Evolutionary conservation across 2,888 invertebrate genomes (phyloP).

Genomic region (Eupithecia pulchellata): DNA sequence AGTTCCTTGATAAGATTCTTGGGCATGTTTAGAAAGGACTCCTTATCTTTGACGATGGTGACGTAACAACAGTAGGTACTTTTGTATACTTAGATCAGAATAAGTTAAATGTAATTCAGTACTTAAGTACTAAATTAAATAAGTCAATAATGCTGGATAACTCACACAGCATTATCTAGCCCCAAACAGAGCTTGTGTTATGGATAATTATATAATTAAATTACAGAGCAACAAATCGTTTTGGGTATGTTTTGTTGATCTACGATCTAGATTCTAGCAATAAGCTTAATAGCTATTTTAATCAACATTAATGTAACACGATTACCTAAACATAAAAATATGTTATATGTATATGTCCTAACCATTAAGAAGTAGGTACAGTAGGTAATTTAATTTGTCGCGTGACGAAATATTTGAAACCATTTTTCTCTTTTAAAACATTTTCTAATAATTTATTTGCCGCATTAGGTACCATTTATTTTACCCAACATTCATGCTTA

Average conservation of each 20-base stretch:
- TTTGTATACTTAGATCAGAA: too few relatives aligned
- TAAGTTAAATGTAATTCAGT: too few relatives aligned
- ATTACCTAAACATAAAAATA: background rate
- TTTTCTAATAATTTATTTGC: background rate
- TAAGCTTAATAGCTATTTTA: background rate
- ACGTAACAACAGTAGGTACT: too few relatives aligned
- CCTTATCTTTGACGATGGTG: background rate
- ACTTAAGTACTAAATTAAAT: too few relatives aligned
- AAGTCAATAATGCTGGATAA: too few relatives aligned
- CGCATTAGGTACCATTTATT: background rate
- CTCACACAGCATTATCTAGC: too few relatives aligned
- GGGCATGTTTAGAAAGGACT: background rate
- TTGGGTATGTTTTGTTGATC: background rate
- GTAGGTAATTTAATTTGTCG: too few relatives aligned
- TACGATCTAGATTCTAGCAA: too few relatives aligned
- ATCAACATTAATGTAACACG: background rate
- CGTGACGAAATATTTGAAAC: slow-evolving; percentile 1
- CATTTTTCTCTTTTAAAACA: background rate
- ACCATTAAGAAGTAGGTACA: background rate
- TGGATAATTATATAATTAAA: too few relatives aligned
- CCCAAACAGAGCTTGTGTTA: too few relatives aligned
- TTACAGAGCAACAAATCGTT: background rate
- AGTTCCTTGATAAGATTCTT: slow-evolving; percentile 27
- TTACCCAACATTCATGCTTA: background rate
- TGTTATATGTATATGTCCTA: background rate